A percentile compares a stretch with the other conserved stretches of the same genome.
Conservation (phyloP, 1,140 invertebrate species). For the Araneus ventricosus region DNA sequence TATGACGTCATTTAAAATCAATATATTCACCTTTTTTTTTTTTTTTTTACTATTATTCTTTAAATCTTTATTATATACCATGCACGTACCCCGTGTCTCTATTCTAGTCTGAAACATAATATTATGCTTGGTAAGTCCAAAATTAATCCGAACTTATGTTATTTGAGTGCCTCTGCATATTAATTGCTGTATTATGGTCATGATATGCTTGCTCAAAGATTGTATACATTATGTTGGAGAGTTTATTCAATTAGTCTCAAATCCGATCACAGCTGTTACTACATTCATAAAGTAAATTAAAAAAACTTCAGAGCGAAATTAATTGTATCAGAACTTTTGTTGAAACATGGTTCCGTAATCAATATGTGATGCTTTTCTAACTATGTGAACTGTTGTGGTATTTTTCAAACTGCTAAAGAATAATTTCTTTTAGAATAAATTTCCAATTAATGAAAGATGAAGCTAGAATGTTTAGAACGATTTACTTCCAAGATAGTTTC, state of each 20-base stretch:
- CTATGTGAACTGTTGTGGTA: not conserved
- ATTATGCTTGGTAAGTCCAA: not conserved
- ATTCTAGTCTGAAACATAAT: conserved; percentile 28
- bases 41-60: not conserved
- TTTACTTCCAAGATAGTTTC: not conserved
- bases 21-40: too few relatives aligned
- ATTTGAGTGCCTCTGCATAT: conserved; percentile 25
- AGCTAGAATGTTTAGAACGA: too few relatives aligned
- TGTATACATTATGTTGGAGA: not conserved
- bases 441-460: too few relatives aligned
- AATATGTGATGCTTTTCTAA: too few relatives aligned
- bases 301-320: too few relatives aligned
- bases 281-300: too few relatives aligned
- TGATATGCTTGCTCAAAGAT: not conserved
- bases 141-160: not conserved
- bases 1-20: too few relatives aligned
- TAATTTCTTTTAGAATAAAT: not conserved
- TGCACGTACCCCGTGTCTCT: conserved; percentile 3
- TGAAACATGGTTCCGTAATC: too few relatives aligned
- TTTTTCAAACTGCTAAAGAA: not conserved
- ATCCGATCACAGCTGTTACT: too few relatives aligned
- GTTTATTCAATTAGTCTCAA: too few relatives aligned
- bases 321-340: too few relatives aligned
- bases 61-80: not conserved
- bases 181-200: not conserved